Evolutionary conservation across 2,888 invertebrate species (phyloP), one percentile per base, ranked within the genome.

Genomic region (Macrosiphum euphorbiae): DNA sequence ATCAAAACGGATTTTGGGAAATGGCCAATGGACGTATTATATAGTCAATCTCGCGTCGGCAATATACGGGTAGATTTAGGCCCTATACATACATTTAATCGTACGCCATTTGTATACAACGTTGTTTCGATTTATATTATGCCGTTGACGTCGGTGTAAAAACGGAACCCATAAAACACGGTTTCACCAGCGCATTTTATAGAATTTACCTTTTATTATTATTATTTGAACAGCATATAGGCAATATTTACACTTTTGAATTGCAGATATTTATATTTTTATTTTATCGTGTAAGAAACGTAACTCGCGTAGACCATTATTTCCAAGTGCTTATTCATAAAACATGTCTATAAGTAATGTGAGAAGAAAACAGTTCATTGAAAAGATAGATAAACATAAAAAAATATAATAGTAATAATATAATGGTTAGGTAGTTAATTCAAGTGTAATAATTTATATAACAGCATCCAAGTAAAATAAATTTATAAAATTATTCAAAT

Each of bases 1-100:
- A 87, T 20, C 61, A 10, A 50, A 87, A 92, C 41, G 67, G 92
- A 86, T 92, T 87, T 67, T 88, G 28, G 67, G 50, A 52, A 92
- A 88, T 11, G 28, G 87, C 67, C 67, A 35, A 92, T 92, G 44
- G 41, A 52, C 61, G n/a, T 35, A 90, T 67, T 47, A 41, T 52
- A 24, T 50, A 85, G 58, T 92, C 67, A 78, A 92, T 92, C 92
- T 67, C 5, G 67, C 28, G 41, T 52, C 28, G 67, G 78, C 88
- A 78, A 92, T 92, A 92, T 92, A 88, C 88, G 92, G 92, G 92
- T 55, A 47, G 16, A 35, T 67, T 44, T 85, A 47, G 61, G 86
- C 90, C n/a, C 78, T 24, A 78, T 67, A 58, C 8, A 44, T 44
- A 24, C 24, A 47, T 91, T 50, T 92, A 35, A 92, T 87, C 87